Evolutionary conservation across 2,113 vertebrate species (phyloP), one percentile per base, ranked within the genome.

Genomic region (Probosciger aterrimus): DNA sequence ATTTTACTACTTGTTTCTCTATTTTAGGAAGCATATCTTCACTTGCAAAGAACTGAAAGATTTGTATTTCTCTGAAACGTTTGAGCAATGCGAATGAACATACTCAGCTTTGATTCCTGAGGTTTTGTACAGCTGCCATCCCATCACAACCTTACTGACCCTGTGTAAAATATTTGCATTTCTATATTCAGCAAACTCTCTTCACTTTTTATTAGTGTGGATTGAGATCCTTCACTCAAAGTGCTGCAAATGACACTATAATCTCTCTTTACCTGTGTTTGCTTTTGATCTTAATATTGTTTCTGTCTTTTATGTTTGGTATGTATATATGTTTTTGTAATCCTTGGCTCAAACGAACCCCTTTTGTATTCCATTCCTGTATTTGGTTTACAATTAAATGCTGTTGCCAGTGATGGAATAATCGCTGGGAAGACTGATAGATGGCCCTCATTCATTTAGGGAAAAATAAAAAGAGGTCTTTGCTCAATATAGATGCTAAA

Each of bases 371-470:
- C 92, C 46, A 55, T 91, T 92, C 71, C 87, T 10, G 0, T 44
- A 24, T 74, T 92, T 95, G 76, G 35, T 95, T 98, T 97, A 95
- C 28, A 63, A 95, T 92, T 97, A 96, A 97, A 96, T 64, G 82
- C 64, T 82, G 31, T 91, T 96, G 65, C 95, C 69, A 83, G 27
- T 84, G 37, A 71, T 60, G 71, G 18, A 71, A 62, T 13, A 18
- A 86, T 84, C 91, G 41, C 35, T 94, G 83, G 63, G 63, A 79
- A 47, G 59, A 67, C 23, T 68, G 25, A 27, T 52, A 35, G 35
- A 78, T 71, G 35, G 8, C 60, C 28, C 35, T 81, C 30, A 25
- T 75, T 88, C 39, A 31, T 75, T 84, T 64, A 78, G 39, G 64
- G 67, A 77, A 86, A 82, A 90, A 90, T 68, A 76, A 74, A 78